Conservation (phyloP, 2,888 invertebrate species). For the Ornithoptera priamus region DNA sequence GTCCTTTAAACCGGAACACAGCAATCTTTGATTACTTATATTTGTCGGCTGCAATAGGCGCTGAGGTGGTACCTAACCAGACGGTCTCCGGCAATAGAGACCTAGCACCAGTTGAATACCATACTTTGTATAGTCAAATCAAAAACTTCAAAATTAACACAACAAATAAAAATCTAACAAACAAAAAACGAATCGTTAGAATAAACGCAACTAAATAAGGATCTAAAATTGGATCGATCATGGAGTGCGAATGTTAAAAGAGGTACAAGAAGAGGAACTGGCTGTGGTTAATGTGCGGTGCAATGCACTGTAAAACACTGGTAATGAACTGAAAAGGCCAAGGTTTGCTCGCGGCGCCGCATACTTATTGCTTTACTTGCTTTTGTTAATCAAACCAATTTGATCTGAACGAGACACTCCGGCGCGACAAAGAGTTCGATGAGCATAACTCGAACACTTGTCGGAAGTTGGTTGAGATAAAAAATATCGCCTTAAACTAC, state of each 20-base stretch:
- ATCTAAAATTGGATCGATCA: neutral
- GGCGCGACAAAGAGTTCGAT: neutral
- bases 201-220: neutral
- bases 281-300: constrained; percentile 27
- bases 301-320: constrained; percentile 35
- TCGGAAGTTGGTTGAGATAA: constrained; percentile 1
- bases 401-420: constrained; percentile 7
- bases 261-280: constrained; percentile 22
- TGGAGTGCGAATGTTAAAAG: neutral
- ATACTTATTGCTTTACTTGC: constrained; percentile 26
- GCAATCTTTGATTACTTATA: no score
- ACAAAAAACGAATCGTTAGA: no score
- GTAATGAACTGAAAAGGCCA: constrained; percentile 44
- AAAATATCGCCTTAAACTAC: constrained; percentile 3
- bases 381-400: constrained; percentile 24
- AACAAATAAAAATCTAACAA: no score
- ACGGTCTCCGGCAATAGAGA: no score
- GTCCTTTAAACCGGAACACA: no score
- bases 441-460: constrained; percentile 1
- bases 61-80: no score
- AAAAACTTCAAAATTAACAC: no score
- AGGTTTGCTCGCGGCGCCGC: constrained; percentile 36
- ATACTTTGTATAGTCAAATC: no score
- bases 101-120: no score
- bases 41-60: no score